Evolutionary conservation across 2,113 vertebrate genomes (phyloP), one percentile per base, ranked within the genome.

Genomic region (Nibea albiflora): DNA sequence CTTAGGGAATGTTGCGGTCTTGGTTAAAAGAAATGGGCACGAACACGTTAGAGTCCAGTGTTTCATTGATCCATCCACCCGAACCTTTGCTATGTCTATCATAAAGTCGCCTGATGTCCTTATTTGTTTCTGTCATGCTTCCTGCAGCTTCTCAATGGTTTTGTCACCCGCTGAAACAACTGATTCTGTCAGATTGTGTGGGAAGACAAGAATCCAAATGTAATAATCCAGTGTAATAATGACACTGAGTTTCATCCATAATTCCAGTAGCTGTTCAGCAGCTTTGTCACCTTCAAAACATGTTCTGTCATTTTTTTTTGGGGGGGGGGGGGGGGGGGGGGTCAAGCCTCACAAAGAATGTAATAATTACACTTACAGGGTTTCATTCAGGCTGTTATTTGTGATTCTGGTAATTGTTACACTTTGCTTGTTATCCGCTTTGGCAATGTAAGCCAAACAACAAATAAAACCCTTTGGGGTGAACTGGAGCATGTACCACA

Each of bases 371-470:
- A 28, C 24, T 28, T 24, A 39, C 35, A 39, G 35, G 2, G 5
- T 57, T 28, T 16, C 56, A 24, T 24, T 11, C n/a, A 57, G 56
- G 24, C 56, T 28, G 7, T 16, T 57, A 28, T 26, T 67, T 67
- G 16, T 61, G 44, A 78, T 61, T 65, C 49, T 22, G 24, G 75
- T 79, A 54, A 75, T 26, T 61, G 52, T 50, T 19, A 42, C 44
- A 58, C 58, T 80, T 69, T 64, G 44, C 72, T 83, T 56, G 46
- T 64, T 65, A 65, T 83, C 49, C 44, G 72, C 67, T 64, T 68
- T 64, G 26, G 44, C 31, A 24, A 17, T 39, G 22, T 28, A 72
- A 82, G 49, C 65, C 62, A 56, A 61, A 63, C 46, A 73, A 73
- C 76, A 73, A 64, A 69, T 64, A 64, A 50, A 62, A 60, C 12